Conservation (phyloP, 2,113 vertebrate genomes). For the Pseudonaja textilis region DNA sequence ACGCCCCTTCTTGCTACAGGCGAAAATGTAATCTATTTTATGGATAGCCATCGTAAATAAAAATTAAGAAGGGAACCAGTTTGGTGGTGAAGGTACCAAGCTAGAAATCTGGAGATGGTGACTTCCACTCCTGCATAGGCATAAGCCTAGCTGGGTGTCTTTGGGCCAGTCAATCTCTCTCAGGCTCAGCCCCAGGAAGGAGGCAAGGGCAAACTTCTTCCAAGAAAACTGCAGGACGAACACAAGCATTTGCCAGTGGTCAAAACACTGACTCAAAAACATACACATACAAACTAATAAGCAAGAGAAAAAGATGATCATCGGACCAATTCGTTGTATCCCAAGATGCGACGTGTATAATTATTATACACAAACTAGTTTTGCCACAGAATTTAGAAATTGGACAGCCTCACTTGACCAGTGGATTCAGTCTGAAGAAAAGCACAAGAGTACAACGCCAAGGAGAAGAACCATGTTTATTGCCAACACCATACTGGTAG, state of each 20-base stretch:
- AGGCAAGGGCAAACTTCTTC: not conserved
- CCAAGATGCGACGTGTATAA: not conserved
- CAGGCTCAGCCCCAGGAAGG: not conserved
- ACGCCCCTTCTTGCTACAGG: too few relatives aligned
- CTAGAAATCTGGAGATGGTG: not conserved
- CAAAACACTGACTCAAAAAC: too few relatives aligned
- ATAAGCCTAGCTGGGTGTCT: not conserved
- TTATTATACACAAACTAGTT: not conserved
- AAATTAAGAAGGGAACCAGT: not conserved
- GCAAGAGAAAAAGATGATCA: not conserved
- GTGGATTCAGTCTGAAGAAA: not conserved
- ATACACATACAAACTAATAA: not conserved
- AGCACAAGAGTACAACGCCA: not conserved
- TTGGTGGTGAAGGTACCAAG: not conserved
- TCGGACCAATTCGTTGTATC: too few relatives aligned
- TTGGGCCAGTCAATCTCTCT: not conserved
- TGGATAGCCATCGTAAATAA: not conserved
- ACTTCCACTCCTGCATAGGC: not conserved
- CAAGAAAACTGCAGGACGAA: not conserved
- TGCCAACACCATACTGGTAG: not conserved
- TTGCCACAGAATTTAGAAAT: not conserved
- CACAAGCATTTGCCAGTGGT: not conserved
- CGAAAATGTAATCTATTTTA: too few relatives aligned
- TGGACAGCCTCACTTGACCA: not conserved
- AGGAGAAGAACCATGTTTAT: not conserved